Conservation (phyloP, 2,888 invertebrate species). For the Oscheius myriophilus region DNA sequence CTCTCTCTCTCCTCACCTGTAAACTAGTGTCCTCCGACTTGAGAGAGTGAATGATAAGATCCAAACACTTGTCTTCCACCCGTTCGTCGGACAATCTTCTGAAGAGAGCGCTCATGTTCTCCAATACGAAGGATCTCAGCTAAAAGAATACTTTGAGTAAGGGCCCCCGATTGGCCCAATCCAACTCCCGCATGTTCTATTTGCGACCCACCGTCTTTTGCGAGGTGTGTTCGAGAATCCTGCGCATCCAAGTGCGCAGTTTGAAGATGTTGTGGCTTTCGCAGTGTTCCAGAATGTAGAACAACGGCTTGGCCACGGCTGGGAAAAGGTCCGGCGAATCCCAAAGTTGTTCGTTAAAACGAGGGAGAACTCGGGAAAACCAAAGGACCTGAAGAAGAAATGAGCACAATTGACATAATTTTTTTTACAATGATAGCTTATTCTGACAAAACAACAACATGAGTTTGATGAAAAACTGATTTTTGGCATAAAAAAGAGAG, state of each 20-base stretch:
- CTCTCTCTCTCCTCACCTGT: slow-evolving; percentile 37
- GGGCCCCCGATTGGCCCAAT: slow-evolving; percentile 15
- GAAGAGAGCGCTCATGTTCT: slow-evolving; percentile 65
- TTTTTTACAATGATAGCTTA: not conserved
- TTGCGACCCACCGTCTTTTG: slow-evolving; percentile 36
- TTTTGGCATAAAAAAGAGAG: too few species aligned
- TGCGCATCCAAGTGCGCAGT: slow-evolving; percentile 64
- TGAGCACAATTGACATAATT: too few species aligned
- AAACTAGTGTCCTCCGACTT: slow-evolving; percentile 53
- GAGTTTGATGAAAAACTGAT: too few species aligned
- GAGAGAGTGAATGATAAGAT: slow-evolving; percentile 54
- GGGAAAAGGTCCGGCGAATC: slow-evolving; percentile 58
- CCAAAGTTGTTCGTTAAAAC: slow-evolving; percentile 64
- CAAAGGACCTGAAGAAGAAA: slow-evolving; percentile 56
- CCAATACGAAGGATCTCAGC: slow-evolving; percentile 61
- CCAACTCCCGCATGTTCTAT: not conserved
- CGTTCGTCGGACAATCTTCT: slow-evolving; percentile 64
- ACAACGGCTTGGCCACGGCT: slow-evolving; percentile 62
- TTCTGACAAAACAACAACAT: too few species aligned
- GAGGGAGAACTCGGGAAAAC: slow-evolving; percentile 65
- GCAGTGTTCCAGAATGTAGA: slow-evolving; percentile 64
- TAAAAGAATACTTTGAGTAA: slow-evolving; percentile 38
- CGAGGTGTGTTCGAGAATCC: slow-evolving; percentile 56
- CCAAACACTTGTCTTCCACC: slow-evolving; percentile 64
- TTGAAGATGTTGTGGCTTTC: slow-evolving; percentile 68